A percentile compares a stretch with the other conserved stretches of the same genome.
These are phyloP conservation scores for Sialia sialis DNA, from an alignment of 2,113 vertebrate species.

Conservation along the genomic window DNA sequence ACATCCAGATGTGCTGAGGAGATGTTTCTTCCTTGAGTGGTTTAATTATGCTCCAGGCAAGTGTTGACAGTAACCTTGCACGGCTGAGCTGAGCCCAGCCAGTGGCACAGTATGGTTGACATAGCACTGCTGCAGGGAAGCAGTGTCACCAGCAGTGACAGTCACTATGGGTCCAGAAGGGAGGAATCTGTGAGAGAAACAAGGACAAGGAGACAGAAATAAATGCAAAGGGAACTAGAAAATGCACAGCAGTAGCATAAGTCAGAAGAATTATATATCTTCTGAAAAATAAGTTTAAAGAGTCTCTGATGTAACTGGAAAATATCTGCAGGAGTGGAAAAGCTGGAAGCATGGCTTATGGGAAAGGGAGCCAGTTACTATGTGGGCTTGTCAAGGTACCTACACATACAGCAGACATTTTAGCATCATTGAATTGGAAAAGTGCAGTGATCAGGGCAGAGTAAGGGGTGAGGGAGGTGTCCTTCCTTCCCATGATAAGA, in stretches of 20 bases:
- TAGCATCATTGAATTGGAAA: not conserved
- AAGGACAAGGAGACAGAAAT: not conserved
- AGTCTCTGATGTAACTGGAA: not conserved
- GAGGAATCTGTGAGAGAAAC: not conserved
- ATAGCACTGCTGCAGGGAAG: not conserved
- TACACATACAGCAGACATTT: not conserved
- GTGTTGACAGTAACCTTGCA: not conserved
- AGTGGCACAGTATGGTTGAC: not conserved
- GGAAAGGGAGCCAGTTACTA: not conserved
- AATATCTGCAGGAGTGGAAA: not conserved
- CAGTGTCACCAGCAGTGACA: constrained; percentile 21
- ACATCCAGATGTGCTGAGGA: constrained; percentile 13
- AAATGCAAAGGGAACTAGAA: not conserved
- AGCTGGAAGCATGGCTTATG: not conserved
- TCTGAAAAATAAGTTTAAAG: not conserved
- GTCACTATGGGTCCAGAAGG: not conserved
- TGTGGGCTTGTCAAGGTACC: not conserved
- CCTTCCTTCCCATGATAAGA: not conserved
- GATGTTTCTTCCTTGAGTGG: constrained; percentile 1
- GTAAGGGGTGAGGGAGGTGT: fast-evolving
- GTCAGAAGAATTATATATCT: not conserved
- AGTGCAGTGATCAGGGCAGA: not conserved
- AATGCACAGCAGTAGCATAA: not conserved
- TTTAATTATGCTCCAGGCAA: constrained; percentile 8
- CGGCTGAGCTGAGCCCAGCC: constrained; percentile 7